These are phyloP conservation scores for Lutraria rhynchaena DNA, from an alignment of 1,140 invertebrate genomes.

Conservation along the genomic window DNA sequence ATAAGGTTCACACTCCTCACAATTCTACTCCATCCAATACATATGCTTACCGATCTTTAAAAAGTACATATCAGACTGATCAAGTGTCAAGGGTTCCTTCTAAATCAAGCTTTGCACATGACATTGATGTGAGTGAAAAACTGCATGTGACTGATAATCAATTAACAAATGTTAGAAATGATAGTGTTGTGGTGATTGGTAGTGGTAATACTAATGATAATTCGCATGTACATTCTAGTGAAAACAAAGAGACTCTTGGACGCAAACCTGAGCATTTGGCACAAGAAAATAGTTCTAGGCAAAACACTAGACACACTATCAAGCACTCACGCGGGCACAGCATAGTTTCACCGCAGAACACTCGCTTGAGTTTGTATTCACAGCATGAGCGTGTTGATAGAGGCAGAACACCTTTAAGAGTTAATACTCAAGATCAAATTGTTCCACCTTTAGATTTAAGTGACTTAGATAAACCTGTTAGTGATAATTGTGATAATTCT, in stretches of 20 bases:
- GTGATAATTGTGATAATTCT: constrained; percentile 5
- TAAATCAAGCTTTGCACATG: constrained; percentile 16
- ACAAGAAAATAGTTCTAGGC: constrained; percentile 15
- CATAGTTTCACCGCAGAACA: constrained; percentile 26
- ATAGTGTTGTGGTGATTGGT: constrained; percentile 22
- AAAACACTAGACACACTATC: constrained; percentile 9
- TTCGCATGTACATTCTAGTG: constrained; percentile 31
- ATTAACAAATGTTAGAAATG: constrained; percentile 5
- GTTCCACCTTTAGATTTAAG: constrained; percentile 59
- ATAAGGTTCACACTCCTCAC: background rate
- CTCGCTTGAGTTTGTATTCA: constrained; percentile 47
- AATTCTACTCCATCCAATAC: background rate
- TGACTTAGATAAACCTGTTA: background rate
- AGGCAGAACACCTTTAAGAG: constrained; percentile 15
- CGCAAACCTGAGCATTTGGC: background rate
- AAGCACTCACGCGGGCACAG: constrained; percentile 26
- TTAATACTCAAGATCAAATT: constrained; percentile 36
- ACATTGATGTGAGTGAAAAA: constrained; percentile 14
- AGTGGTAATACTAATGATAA: constrained; percentile 22
- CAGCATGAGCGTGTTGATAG: constrained; percentile 22
- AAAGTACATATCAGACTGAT: background rate
- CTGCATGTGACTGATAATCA: constrained; percentile 6
- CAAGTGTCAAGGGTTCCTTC: background rate
- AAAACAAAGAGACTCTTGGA: constrained; percentile 13
- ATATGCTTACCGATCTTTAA: constrained; percentile 40